Conservation (phyloP, 2,888 invertebrate genomes). For the Endotricha flammealis region DNA sequence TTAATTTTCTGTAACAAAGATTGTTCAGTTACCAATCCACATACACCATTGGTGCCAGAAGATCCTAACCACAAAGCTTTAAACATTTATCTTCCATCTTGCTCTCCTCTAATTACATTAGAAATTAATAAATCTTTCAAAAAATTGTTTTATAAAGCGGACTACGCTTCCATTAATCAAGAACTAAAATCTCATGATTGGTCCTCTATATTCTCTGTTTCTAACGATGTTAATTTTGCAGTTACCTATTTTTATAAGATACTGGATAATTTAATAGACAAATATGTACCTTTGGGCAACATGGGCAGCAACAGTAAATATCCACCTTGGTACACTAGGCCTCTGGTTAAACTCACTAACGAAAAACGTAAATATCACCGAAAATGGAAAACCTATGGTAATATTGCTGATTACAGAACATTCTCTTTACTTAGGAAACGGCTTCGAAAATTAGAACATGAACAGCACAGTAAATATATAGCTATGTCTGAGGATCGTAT, state of each 20-base stretch:
- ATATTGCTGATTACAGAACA: too few species aligned
- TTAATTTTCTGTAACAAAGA: constrained; percentile 4
- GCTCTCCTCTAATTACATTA: neutral
- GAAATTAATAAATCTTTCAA: neutral
- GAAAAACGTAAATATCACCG: too few species aligned
- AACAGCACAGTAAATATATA: too few species aligned
- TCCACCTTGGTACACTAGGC: too few species aligned
- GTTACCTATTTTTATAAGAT: too few species aligned
- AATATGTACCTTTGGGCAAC: neutral
- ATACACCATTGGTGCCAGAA: constrained; percentile 1
- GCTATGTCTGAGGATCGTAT: too few species aligned
- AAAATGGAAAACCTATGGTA: too few species aligned
- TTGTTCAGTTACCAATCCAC: neutral
- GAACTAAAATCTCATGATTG: constrained; percentile 2
- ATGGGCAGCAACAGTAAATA: too few species aligned
- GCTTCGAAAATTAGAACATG: too few species aligned
- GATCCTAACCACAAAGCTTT: constrained; percentile 6
- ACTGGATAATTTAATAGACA: neutral
- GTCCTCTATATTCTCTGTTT: neutral
- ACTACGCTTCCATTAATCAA: constrained; percentile 1
- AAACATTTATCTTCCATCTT: neutral
- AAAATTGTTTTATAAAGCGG: constrained; percentile 1
- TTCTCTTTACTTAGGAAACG: too few species aligned
- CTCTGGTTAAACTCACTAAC: too few species aligned
- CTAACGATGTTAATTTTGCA: neutral